These are phyloP conservation scores for Yponomeuta malinellus DNA, from an alignment of 2,888 invertebrate species.

Conservation along the genomic window DNA sequence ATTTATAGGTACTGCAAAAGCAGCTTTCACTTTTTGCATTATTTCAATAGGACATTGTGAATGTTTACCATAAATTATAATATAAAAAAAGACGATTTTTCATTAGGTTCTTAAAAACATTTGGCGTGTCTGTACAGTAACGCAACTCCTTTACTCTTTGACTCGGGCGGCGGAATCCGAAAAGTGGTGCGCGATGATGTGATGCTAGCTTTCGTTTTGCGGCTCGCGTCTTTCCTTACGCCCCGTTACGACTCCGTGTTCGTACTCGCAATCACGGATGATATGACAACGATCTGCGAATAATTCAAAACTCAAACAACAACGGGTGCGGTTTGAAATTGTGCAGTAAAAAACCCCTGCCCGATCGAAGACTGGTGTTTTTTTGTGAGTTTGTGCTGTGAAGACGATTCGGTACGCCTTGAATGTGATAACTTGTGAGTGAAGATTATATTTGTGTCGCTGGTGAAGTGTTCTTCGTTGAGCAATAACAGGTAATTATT, in stretches of 20 bases:
- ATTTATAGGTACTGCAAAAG: no score
- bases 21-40: no score
- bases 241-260: constrained; percentile 65
- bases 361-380: constrained; percentile 35
- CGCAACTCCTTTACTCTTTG: constrained; percentile 43
- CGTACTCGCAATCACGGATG: constrained; percentile 69
- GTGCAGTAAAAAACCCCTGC: constrained; percentile 30
- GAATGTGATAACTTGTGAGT: constrained; percentile 53
- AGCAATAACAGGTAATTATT: constrained; percentile 3
- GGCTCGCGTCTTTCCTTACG: constrained; percentile 37
- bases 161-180: constrained; percentile 36
- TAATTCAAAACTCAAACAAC: constrained; percentile 45
- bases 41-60: no score
- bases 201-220: constrained; percentile 49
- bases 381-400: constrained; percentile 50
- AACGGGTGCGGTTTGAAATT: constrained; percentile 51
- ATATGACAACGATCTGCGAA: constrained; percentile 51
- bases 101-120: neutral
- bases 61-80: no score
- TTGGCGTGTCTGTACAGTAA: neutral
- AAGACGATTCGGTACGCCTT: constrained; percentile 43
- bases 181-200: constrained; percentile 26
- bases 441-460: constrained; percentile 54
- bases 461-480: constrained; percentile 29
- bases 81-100: no score